Percentiles rank a stretch among this genome's conserved stretches.
phyloP scores from a whole-genome alignment of 1,140 invertebrate species.

The Leguminivora glycinivorella region DNA sequence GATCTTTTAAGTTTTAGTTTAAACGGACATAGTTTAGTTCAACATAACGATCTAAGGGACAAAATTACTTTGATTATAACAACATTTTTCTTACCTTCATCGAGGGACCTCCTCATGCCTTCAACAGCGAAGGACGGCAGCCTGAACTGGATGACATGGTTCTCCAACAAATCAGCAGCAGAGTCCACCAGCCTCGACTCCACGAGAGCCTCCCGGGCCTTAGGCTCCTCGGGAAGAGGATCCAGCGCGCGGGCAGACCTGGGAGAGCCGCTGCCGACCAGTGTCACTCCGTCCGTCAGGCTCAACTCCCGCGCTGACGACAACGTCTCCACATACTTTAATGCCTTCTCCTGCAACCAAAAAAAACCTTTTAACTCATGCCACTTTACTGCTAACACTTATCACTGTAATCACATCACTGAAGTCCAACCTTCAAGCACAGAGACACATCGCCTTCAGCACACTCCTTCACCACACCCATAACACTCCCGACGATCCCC shows the following conservation, averaged over 20 bases:
- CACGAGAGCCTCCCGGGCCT: slow-evolving; percentile 86
- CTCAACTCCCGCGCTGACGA: slow-evolving; percentile 71
- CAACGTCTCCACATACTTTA: slow-evolving; percentile 66
- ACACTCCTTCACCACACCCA: slow-evolving; percentile 69
- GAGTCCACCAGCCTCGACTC: slow-evolving; percentile 87
- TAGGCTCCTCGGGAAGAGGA: slow-evolving; percentile 82
- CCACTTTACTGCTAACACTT: slow-evolving; percentile 31
- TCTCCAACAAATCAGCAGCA: slow-evolving; percentile 86
- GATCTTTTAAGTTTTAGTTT: too few species aligned
- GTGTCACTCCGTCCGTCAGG: slow-evolving; percentile 84
- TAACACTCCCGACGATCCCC: slow-evolving; percentile 53
- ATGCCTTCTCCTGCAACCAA: slow-evolving; percentile 72
- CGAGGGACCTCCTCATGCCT: slow-evolving; percentile 84
- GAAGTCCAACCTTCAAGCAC: slow-evolving; percentile 64
- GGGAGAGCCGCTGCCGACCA: slow-evolving; percentile 83
- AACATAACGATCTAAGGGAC: too few species aligned
- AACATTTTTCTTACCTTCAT: slow-evolving; percentile 77
- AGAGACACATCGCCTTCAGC: slow-evolving; percentile 64
- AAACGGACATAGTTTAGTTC: too few species aligned
- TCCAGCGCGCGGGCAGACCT: slow-evolving; percentile 77
- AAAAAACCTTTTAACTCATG: slow-evolving; percentile 45
- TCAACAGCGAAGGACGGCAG: slow-evolving; percentile 84
- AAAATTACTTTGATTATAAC: not conserved
- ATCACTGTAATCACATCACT: slow-evolving; percentile 53
- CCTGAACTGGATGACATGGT: slow-evolving; percentile 88